Conservation (phyloP, 2,113 vertebrate genomes). For the Paramisgurnus dabryanus region DNA sequence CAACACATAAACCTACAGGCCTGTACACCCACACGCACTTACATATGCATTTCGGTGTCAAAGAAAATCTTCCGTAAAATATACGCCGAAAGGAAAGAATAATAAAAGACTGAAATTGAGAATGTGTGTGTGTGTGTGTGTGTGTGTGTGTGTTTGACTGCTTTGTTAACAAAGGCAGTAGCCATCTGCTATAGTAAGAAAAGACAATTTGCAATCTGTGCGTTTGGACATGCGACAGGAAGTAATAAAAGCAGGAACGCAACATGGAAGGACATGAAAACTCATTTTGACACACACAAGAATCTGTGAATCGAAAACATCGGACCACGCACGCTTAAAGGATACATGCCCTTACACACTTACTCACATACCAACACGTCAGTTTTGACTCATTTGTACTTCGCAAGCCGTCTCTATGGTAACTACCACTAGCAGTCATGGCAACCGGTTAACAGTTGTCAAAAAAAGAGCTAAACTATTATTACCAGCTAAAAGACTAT, state of each 20-base stretch:
- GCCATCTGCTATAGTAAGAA: constrained; percentile 72
- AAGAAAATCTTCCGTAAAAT: constrained; percentile 18
- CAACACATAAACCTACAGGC: constrained; percentile 34
- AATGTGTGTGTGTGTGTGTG: constrained; percentile 48
- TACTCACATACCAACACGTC: constrained; percentile 39
- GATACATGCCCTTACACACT: constrained; percentile 48
- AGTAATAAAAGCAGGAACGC: constrained; percentile 63
- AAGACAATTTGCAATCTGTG: constrained; percentile 76
- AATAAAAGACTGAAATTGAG: neutral
- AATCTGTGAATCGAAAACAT: constrained; percentile 6
- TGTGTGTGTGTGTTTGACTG: constrained; percentile 56
- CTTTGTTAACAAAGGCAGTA: constrained; percentile 65
- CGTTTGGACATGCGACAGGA: constrained; percentile 73
- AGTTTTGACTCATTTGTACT: constrained; percentile 64
- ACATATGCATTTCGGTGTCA: neutral
- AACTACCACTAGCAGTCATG: constrained; percentile 77
- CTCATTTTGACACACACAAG: constrained; percentile 26
- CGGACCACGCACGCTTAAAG: constrained; percentile 29
- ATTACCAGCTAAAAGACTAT: constrained; percentile 63
- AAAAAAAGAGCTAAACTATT: constrained; percentile 66
- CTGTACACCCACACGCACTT: constrained; percentile 23
- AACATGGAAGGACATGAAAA: constrained; percentile 40
- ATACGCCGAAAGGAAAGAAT: neutral
- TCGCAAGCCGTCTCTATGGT: constrained; percentile 75
- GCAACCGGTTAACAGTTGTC: constrained; percentile 69